Percentiles rank a stretch among this genome's conserved stretches.
Conservation (phyloP, 2,888 invertebrate species). For the Pammene fasciana region DNA sequence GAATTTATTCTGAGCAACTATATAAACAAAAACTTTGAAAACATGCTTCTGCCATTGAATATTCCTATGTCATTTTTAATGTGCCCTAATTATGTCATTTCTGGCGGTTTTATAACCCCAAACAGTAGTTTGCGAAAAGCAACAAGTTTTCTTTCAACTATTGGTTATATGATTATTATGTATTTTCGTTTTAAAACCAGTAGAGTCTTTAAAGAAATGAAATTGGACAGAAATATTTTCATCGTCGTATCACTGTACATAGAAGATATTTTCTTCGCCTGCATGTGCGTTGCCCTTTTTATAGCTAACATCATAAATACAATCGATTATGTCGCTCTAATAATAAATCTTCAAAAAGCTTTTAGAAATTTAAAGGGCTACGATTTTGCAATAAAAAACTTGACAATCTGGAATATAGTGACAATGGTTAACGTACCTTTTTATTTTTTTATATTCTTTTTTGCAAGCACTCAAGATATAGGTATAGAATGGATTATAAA, state of each 20-base stretch:
- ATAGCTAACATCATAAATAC: not conserved
- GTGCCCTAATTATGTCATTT: not conserved
- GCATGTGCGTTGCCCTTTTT: not conserved
- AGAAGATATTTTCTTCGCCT: not conserved
- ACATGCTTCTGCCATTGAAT: constrained; percentile 4
- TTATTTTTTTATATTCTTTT: no score
- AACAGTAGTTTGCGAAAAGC: constrained; percentile 2
- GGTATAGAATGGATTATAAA: no score
- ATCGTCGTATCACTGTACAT: no score
- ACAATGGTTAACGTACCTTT: not conserved
- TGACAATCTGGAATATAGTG: constrained; percentile 8
- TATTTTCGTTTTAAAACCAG: not conserved
- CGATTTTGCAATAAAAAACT: not conserved
- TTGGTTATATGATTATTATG: not conserved
- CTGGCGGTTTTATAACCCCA: constrained; percentile 10
- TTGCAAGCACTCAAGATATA: no score
- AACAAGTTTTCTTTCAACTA: not conserved
- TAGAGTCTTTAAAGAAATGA: no score
- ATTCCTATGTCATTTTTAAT: not conserved
- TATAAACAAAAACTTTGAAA: constrained; percentile 11
- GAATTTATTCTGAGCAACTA: constrained; percentile 1
- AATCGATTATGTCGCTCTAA: not conserved
- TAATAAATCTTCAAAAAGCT: constrained; percentile 20
- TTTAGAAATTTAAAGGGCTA: not conserved
- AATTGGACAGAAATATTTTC: no score